These are phyloP conservation scores for Cryptocheilus praepositus DNA, from an alignment of 2,888 invertebrate genomes.

Conservation along the genomic window DNA sequence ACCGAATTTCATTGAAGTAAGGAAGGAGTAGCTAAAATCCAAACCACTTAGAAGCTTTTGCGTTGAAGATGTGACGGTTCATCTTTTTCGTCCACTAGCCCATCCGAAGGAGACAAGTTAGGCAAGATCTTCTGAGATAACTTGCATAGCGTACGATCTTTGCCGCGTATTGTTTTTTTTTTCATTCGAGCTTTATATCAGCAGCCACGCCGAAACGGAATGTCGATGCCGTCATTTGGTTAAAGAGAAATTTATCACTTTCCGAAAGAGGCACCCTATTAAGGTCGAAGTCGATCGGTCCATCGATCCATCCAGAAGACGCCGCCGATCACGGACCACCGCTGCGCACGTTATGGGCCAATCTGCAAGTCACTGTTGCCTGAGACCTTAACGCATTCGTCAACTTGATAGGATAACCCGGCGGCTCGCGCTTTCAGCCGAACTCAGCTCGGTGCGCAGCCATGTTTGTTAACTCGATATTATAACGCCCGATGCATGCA, in stretches of 20 bases:
- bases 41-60: no score
- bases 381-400: conserved; percentile 60
- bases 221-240: conserved; percentile 34
- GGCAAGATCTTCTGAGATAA: no score
- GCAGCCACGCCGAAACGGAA: neutral
- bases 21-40: no score
- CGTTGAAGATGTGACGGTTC: no score
- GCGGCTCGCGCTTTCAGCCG: no score
- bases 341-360: conserved; percentile 57
- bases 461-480: no score
- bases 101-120: no score
- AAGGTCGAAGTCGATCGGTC: conserved; percentile 45
- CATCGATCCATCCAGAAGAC: conserved; percentile 40
- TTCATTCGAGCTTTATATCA: neutral
- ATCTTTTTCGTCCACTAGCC: no score
- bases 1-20: no score
- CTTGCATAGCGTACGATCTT: no score
- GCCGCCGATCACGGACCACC: conserved; percentile 50
- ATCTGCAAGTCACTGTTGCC: conserved; percentile 58
- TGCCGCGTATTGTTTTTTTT: no score
- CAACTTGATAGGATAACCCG: conserved; percentile 47
- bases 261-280: conserved; percentile 53
- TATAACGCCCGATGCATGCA: neutral
- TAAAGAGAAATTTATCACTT: conserved; percentile 47
- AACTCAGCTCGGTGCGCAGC: no score